Base-by-base conservation (phyloP, 2,888 invertebrate species). In the Cerceris rybyensis region DNA sequence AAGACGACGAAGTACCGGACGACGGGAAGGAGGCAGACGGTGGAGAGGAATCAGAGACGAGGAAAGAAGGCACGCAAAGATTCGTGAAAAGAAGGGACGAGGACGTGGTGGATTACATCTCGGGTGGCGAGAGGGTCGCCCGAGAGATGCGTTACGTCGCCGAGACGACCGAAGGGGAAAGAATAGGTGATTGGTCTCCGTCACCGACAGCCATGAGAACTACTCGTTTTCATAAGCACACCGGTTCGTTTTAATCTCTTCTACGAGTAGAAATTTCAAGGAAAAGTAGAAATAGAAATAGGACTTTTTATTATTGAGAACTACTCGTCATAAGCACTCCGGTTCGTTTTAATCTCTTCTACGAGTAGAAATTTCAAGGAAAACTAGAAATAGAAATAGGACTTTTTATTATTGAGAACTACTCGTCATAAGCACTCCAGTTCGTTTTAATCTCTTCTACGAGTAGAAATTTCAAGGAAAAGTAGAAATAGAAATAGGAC, bases 71-170 rank as follows among this genome's bases (percentile, higher is more conserved):
- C 70, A 93, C 93, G 1, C 96, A 95, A 91, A 93, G 93, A 78
- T 95, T 94, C 91, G 94, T 95, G 69, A 96, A 97, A 90, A 96
- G 95, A 88, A 94, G 96, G 71, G 96, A 97, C 90, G 97, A 97
- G 92, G 96, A 96, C 88, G 95, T 96, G 91, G 96, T 97, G 64
- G 97, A 97, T 92, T 96, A 97, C 92, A 93, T 97, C 92, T 96
- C 96, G 88, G 96, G 97, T 91, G 97, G 97, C 84, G 95, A 96
- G 90, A 95, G 96, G 88, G 94, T 97, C 88, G 96, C 95, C 83
- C 95, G 96, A 92, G 96, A 97, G 90, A 95, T 97, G 94, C 95
- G 96, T 89, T 96, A 96, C 92, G 95, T 96, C 87, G 96, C 96
- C 50, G 96, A 97, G 92, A 96, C 96, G 60, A 96, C 96, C 92